Evolutionary conservation across 2,888 invertebrate species (phyloP).

Genomic region (Chalcis sispes): DNA sequence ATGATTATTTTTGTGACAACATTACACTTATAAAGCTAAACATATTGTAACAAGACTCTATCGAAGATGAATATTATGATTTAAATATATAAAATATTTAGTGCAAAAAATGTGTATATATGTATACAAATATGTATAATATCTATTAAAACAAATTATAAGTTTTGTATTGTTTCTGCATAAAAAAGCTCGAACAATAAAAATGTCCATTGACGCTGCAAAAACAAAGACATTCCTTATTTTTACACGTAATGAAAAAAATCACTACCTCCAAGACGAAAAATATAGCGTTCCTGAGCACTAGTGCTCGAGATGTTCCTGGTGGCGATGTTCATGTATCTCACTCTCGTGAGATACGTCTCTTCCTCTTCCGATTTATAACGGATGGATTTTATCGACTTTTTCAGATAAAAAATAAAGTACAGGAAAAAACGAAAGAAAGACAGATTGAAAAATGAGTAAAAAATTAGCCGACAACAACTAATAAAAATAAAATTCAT

Average conservation of each 20-base stretch:
- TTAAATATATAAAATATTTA: slow-evolving; percentile 36
- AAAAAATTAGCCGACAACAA: no score
- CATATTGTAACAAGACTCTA: slow-evolving; percentile 38
- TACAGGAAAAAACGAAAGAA: slow-evolving; percentile 12
- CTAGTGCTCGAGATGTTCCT: slow-evolving; percentile 33
- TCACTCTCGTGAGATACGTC: neutral
- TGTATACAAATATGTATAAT: slow-evolving; percentile 15
- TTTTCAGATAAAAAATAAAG: slow-evolving; percentile 39
- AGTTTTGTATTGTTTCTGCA: slow-evolving; percentile 24
- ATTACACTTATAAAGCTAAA: slow-evolving; percentile 52
- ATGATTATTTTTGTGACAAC: slow-evolving; percentile 34
- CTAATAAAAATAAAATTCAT: no score
- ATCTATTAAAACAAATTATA: slow-evolving; percentile 33
- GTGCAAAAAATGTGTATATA: slow-evolving; percentile 37
- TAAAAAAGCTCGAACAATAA: slow-evolving; percentile 49
- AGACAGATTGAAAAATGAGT: slow-evolving; percentile 18
- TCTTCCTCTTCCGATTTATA: neutral
- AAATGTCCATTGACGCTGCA: slow-evolving; percentile 34
- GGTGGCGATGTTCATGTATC: slow-evolving; percentile 45
- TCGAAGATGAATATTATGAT: slow-evolving; percentile 22
- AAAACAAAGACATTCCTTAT: slow-evolving; percentile 39
- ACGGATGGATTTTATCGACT: slow-evolving; percentile 43
- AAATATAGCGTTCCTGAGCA: slow-evolving; percentile 13
- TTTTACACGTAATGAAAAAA: slow-evolving; percentile 46
- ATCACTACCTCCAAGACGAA: slow-evolving; percentile 47